Evolutionary conservation across 2,888 invertebrate species (phyloP), one percentile per base, ranked within the genome.

Genomic region (Chymomyza procnemis): DNA sequence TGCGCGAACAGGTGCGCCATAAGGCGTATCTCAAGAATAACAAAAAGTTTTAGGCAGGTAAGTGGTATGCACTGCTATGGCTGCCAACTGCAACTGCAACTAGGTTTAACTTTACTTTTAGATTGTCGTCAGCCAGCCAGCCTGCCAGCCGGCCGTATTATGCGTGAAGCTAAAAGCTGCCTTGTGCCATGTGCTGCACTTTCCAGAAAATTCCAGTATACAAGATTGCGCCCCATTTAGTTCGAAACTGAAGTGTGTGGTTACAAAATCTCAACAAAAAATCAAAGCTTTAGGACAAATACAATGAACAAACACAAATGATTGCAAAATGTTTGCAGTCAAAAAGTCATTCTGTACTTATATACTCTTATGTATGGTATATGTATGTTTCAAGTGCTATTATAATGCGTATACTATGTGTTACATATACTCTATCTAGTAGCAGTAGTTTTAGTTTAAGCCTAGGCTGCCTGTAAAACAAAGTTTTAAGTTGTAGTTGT

Each of bases 1-100:
- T 94, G 47, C 93, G 94, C 72, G 92, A 93, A 75, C 93, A 93
- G 4, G 92, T 93, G 78, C 92, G 93, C 71, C 95, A 96, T 84
- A 94, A 95, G 85, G 97, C 96, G 0, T 93, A 93, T 80, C 90
- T 97, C 61, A 93, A 94, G 71, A 94, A 96, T 87, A 97, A 97
- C 90, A 91, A 88, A 63, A 88, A 88, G 66, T 91, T 89, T 76
- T 91, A 89, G 83, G 59, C n/a, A 57, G 50, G 50, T 48, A 56
- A 14, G 47, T 50, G 16, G 9, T 16, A 16, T 50, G 50, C 19
- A 50, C 8, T 50, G n/a, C 8, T 50, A 19, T 50, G 16, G 9
- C 19, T 50, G 9, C 19, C n/a, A 14, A 6, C 6, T 6, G 8
- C 26, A 26, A 26, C 26, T 26, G 1, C 19, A 50, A 41, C 9